A percentile compares a stretch with the other conserved stretches of the same genome.
Evolutionary conservation across 2,797 vertebrate species (phyloP).

Genomic region (Channa striata): DNA sequence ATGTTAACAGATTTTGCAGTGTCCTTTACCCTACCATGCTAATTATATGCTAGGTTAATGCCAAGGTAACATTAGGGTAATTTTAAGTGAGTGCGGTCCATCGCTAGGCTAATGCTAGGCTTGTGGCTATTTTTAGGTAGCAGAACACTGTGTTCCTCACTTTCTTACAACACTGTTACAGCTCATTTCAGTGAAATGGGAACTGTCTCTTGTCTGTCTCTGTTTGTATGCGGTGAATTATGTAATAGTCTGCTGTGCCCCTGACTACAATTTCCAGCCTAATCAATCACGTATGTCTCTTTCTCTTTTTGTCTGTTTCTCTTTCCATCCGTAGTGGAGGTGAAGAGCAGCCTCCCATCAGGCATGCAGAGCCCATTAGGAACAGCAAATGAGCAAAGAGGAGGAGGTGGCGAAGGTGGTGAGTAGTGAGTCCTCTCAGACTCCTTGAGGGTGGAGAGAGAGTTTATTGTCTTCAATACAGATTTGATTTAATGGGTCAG

Average conservation of each 20-base stretch:
- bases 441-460: constrained; percentile 8
- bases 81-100: constrained; percentile 17
- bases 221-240: constrained; percentile 28
- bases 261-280: constrained; percentile 37
- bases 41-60: constrained; percentile 22
- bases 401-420: constrained; percentile 68
- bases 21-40: constrained; percentile 11
- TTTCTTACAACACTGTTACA: constrained; percentile 37
- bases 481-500: neutral
- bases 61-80: constrained; percentile 20
- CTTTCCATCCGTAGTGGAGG: constrained; percentile 83
- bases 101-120: constrained; percentile 38
- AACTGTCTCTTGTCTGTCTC: constrained; percentile 18
- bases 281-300: constrained; percentile 37
- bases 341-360: constrained; percentile 89
- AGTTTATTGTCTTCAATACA: neutral
- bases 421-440: constrained; percentile 52
- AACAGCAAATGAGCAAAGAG: constrained; percentile 77
- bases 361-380: constrained; percentile 90
- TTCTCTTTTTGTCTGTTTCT: constrained; percentile 11
- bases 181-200: constrained; percentile 49
- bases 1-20: constrained; percentile 11
- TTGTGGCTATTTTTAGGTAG: constrained; percentile 52
- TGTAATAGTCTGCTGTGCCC: constrained; percentile 45
- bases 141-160: constrained; percentile 45